Conservation (phyloP, 1,140 invertebrate species). For the Parasteatoda tepidariorum region DNA sequence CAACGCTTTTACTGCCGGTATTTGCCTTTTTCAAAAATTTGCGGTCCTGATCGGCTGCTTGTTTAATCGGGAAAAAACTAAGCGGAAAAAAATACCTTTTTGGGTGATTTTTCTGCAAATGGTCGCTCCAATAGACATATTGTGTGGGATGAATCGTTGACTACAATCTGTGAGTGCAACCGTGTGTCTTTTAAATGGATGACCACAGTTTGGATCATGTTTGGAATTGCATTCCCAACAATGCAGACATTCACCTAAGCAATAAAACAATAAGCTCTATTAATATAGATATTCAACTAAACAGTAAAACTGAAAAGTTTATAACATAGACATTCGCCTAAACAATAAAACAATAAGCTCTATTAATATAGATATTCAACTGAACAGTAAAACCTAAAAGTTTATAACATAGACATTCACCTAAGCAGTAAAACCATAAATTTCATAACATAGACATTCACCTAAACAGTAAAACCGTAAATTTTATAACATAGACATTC, state of each 20-base stretch:
- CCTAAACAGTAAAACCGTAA: no score
- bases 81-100: slow-evolving; percentile 72
- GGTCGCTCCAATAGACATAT: slow-evolving; percentile 71
- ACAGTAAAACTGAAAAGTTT: no score
- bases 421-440: not conserved
- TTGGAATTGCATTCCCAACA: slow-evolving; percentile 89
- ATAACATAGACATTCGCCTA: slow-evolving; percentile 71
- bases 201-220: slow-evolving; percentile 85
- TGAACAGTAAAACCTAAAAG: no score
- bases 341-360: not conserved
- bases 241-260: slow-evolving; percentile 64
- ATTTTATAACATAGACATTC: slow-evolving; percentile 72
- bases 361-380: no score
- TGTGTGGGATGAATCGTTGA: slow-evolving; percentile 66
- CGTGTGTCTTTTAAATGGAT: slow-evolving; percentile 83
- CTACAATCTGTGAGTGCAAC: slow-evolving; percentile 85
- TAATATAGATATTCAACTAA: no score
- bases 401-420: slow-evolving; percentile 71
- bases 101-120: slow-evolving; percentile 82
- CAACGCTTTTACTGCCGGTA: no score
- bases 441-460: no score
- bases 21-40: no score
- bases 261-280: not conserved
- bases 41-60: no score
- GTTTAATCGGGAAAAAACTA: no score